phyloP scores from a whole-genome alignment of 2,797 vertebrate genomes.

The Lophius americanus region DNA sequence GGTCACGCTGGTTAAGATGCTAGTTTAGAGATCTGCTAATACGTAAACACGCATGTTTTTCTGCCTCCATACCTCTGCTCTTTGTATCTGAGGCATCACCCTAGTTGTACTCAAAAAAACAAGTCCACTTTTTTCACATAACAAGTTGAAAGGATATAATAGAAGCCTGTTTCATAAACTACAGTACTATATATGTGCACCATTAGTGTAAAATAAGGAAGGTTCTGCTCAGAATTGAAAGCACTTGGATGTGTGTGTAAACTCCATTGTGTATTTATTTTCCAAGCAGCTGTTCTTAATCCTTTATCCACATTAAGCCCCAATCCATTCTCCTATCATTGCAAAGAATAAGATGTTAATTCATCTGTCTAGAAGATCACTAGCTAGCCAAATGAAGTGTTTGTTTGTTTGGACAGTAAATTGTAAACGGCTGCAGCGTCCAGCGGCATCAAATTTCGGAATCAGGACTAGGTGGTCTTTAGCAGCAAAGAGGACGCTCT shows the following conservation, averaged over 20 bases:
- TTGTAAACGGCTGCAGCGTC: slow-evolving; percentile 71
- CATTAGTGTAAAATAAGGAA: slow-evolving; percentile 11
- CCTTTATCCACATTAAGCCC: slow-evolving; percentile 32
- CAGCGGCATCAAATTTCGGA: slow-evolving; percentile 47
- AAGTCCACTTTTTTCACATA: background rate
- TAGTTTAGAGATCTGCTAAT: slow-evolving; percentile 64
- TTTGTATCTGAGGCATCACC: background rate
- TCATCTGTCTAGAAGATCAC: slow-evolving; percentile 55
- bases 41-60: slow-evolving; percentile 42
- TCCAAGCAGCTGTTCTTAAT: slow-evolving; percentile 39
- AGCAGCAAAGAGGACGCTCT: no score
- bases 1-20: slow-evolving; percentile 55
- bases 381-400: slow-evolving; percentile 57
- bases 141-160: background rate
- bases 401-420: slow-evolving; percentile 51
- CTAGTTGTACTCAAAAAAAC: slow-evolving; percentile 3
- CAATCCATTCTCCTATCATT: slow-evolving; percentile 62
- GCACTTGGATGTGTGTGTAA: slow-evolving; percentile 25
- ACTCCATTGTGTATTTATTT: slow-evolving; percentile 13
- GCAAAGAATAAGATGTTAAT: slow-evolving; percentile 52
- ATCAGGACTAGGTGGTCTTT: slow-evolving; percentile 4
- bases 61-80: slow-evolving; percentile 23
- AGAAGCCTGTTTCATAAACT: slow-evolving; percentile 5
- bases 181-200: background rate
- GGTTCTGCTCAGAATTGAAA: slow-evolving; percentile 20